Conservation (phyloP, 2,797 vertebrate species). For the Rhabdophis nuchalis region DNA sequence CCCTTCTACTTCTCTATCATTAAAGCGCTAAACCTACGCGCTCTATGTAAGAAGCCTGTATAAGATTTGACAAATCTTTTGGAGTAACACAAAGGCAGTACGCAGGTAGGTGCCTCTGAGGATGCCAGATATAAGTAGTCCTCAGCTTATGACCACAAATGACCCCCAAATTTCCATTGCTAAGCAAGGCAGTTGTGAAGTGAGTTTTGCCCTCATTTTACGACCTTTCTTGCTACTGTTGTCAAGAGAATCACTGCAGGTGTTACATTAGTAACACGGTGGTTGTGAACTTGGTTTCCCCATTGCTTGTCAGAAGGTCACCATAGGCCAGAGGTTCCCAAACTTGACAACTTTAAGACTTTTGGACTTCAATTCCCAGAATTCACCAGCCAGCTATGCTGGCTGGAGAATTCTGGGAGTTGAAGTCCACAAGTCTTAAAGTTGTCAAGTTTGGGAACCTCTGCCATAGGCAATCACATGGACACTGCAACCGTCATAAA, state of each 20-base stretch:
- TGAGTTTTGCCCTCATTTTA: neutral
- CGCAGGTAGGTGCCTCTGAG: neutral
- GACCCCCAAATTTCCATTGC: neutral
- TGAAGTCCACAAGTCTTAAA: too few relatives aligned
- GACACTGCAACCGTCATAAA: neutral
- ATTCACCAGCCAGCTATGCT: too few relatives aligned
- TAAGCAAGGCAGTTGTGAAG: neutral
- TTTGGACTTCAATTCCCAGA: too few relatives aligned
- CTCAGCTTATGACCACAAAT: neutral
- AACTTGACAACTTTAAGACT: too few relatives aligned
- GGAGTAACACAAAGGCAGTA: neutral
- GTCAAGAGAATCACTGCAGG: neutral
- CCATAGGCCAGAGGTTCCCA: too few relatives aligned
- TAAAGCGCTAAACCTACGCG: neutral
- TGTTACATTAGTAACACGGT: neutral
- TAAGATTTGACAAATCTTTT: neutral
- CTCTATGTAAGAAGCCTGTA: neutral
- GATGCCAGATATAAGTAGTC: neutral
- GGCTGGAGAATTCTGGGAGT: too few relatives aligned
- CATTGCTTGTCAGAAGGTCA: neutral
- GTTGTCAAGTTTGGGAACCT: too few relatives aligned
- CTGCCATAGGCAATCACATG: neutral
- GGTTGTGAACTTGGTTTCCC: neutral
- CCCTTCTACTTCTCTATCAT: neutral
- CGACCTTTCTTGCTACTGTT: neutral